Base-by-base conservation (phyloP, 2,888 invertebrate species). In the Cephalotes varians region DNA sequence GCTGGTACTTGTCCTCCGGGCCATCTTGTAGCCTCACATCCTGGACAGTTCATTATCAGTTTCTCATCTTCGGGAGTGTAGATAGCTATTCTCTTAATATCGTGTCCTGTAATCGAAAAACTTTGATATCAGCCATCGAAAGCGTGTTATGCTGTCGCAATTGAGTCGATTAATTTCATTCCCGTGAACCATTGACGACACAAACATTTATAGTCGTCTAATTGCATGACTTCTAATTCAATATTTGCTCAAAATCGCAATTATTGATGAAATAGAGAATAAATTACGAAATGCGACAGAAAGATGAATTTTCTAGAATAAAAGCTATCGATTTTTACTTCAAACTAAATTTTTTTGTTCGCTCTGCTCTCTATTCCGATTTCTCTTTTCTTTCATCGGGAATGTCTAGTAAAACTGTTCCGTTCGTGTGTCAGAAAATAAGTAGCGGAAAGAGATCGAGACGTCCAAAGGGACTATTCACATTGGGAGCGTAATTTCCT, bases 1-100 rank as follows among this genome's bases (percentile, higher is more conserved):
- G 97, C 97, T 1, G 98, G 98, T 0, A 98, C 98, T 74, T 97
- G 96, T 0, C 97, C 97, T 56, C 97, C 97, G 95, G 97, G 96
- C 96, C 98, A 98, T 85, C 95, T 95, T 69, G 97, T 95, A 10
- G 95, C 94, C 73, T 95, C 94, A 92, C 98, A 98, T 72, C 96
- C 96, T 1, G 95, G 94, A 94, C 98, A 98, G 47, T 95, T 93
- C 93, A 97, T 96, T 93, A 97, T 96, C 90, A 97, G 94, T 54
- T 95, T 95, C 93, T 96, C 95, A 90, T 96, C 94, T 91, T 96
- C 95, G 89, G 95, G 97, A 85, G 95, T 95, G 91, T 95, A 96
- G 1, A 98, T 95, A 0, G 98, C 98, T 56, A 98, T 96, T 56
- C 96, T 96, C 88, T 96, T 96, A 83, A 97, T 96, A 83, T 95